Percentiles rank a stretch among this genome's conserved stretches.
These are phyloP conservation scores for Phocoena sinus DNA, from an alignment of 2,113 vertebrate species.

Conservation along the genomic window DNA sequence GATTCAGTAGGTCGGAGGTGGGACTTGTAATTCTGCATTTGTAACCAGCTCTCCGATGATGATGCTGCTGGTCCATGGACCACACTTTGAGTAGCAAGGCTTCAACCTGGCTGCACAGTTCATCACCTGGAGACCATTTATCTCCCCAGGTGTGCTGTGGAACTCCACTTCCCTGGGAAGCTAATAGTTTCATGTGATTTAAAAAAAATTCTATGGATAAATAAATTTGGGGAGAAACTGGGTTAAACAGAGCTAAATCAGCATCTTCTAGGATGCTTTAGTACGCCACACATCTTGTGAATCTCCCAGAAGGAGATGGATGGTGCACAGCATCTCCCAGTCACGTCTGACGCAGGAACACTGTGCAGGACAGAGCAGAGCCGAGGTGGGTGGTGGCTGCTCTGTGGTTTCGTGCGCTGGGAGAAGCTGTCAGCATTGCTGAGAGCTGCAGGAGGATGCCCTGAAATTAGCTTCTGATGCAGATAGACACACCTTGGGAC, in stretches of 20 bases:
- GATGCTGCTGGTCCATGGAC: no score
- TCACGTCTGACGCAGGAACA: no score
- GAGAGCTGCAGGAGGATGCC: background rate
- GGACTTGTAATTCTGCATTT: background rate
- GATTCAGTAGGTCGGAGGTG: background rate
- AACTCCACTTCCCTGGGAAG: background rate
- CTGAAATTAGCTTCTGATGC: background rate
- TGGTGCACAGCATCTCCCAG: background rate
- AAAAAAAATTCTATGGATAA: background rate
- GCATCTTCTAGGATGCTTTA: background rate
- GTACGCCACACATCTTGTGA: background rate
- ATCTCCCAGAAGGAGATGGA: background rate
- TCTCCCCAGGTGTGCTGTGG: background rate
- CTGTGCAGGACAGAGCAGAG: background rate
- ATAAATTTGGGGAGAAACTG: background rate
- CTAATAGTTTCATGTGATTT: background rate
- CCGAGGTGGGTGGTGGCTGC: no score
- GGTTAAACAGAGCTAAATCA: background rate
- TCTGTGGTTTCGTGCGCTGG: background rate
- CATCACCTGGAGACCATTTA: background rate
- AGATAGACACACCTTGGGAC: background rate
- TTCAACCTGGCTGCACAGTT: background rate
- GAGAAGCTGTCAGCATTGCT: background rate
- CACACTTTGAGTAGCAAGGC: background rate
- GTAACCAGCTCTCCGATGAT: no score